Conservation (phyloP, 64 coral and sea anemone species). For the Montipora capricornis region DNA sequence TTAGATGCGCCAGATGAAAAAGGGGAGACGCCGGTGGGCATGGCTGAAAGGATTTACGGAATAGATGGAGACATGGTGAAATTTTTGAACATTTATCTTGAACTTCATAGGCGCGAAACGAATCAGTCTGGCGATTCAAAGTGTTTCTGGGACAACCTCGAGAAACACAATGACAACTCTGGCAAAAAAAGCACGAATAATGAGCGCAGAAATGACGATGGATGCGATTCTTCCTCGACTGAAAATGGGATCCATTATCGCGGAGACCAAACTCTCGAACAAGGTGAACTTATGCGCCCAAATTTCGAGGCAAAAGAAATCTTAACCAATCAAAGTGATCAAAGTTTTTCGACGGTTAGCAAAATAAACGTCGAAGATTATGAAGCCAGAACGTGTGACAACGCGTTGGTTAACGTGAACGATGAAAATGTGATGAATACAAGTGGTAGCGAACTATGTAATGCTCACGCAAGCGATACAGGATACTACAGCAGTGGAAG, state of each 20-base stretch:
- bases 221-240: background rate
- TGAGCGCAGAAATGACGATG: background rate
- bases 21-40: slow-evolving; percentile 40
- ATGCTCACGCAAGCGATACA: background rate
- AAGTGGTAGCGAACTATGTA: background rate
- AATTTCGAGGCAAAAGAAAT: background rate
- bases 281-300: background rate
- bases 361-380: slow-evolving; percentile 37
- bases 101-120: slow-evolving; percentile 28
- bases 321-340: background rate
- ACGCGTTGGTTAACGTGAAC: background rate
- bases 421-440: background rate
- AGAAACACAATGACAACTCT: slow-evolving; percentile 34
- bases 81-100: slow-evolving; percentile 44
- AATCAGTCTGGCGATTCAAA: background rate
- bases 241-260: background rate
- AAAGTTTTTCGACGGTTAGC: background rate
- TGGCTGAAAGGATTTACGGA: slow-evolving; percentile 39
- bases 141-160: slow-evolving; percentile 43
- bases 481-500: slow-evolving; percentile 34
- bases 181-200: background rate
- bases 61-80: slow-evolving; percentile 12
- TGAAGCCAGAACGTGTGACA: background rate
- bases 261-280: background rate
- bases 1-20: slow-evolving; percentile 36